Percentiles rank a stretch among this genome's conserved stretches.
These are phyloP conservation scores for Psettodes erumei DNA, from an alignment of 2,113 vertebrate species.

Conservation along the genomic window DNA sequence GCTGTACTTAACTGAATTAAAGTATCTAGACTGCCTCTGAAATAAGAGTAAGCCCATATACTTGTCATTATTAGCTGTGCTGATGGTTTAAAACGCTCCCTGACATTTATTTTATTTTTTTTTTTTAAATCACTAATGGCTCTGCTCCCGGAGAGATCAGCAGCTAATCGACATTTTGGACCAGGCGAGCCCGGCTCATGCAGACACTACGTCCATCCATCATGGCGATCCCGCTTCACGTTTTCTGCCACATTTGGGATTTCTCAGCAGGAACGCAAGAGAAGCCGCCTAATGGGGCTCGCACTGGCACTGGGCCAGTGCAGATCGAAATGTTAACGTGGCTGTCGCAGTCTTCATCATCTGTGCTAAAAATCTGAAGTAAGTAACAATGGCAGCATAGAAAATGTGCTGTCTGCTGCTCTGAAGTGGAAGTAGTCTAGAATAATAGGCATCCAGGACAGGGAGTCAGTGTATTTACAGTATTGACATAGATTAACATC, in stretches of 20 bases:
- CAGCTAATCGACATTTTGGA: no score
- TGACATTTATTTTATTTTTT: no score
- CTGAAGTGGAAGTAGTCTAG: not conserved
- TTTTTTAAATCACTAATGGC: conserved; percentile 34
- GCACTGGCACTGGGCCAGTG: no score
- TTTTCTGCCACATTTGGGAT: not conserved
- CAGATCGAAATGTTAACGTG: conserved; percentile 1
- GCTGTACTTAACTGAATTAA: no score
- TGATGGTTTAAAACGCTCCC: conserved; percentile 16
- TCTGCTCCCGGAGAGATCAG: conserved; percentile 38
- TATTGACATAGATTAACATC: no score
- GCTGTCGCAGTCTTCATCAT: not conserved
- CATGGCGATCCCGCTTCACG: not conserved
- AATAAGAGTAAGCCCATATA: not conserved
- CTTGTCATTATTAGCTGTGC: conserved; percentile 14
- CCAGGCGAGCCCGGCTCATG: no score
- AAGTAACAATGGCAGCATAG: not conserved
- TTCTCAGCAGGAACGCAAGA: not conserved
- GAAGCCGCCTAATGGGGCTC: not conserved
- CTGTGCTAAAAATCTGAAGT: not conserved
- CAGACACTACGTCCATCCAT: conserved; percentile 5
- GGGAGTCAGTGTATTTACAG: no score
- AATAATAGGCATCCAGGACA: no score
- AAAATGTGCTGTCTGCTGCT: not conserved
- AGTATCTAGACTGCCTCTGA: no score